phyloP scores from a whole-genome alignment of 2,797 vertebrate genomes.

The Silurus lanzhouensis region DNA sequence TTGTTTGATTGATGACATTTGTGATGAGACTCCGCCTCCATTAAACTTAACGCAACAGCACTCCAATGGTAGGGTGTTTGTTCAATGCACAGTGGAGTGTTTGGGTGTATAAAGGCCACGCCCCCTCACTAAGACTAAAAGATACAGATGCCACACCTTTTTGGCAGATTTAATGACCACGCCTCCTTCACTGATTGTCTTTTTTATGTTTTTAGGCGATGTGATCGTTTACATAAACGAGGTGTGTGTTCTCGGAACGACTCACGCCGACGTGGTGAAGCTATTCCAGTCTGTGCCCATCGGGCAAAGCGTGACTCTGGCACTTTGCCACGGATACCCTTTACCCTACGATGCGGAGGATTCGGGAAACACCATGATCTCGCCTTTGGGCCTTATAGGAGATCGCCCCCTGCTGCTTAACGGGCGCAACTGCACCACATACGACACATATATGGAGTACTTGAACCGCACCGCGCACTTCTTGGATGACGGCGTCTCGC shows the following conservation, averaged over 20 bases:
- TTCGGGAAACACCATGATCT: slow-evolving; percentile 80
- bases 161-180: not conserved
- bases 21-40: too few species aligned
- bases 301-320: slow-evolving; percentile 95
- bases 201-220: slow-evolving; percentile 79
- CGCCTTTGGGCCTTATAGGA: slow-evolving; percentile 88
- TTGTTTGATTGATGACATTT: too few species aligned
- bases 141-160: not conserved
- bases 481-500: slow-evolving; percentile 93
- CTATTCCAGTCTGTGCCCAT: slow-evolving; percentile 99
- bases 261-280: slow-evolving; percentile 98
- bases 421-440: slow-evolving; percentile 84
- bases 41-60: not conserved
- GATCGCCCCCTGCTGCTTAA: slow-evolving; percentile 92
- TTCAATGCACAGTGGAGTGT: not conserved
- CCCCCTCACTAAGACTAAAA: not conserved
- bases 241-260: slow-evolving; percentile 97
- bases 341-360: slow-evolving; percentile 98
- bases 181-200: not conserved
- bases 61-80: not conserved
- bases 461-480: slow-evolving; percentile 94
- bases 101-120: not conserved
- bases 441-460: slow-evolving; percentile 98
- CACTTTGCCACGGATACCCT: slow-evolving; percentile 96
- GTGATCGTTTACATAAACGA: slow-evolving; percentile 99